Evolutionary conservation across 2,113 vertebrate species (phyloP).

Genomic region (Corythaeola cristata): DNA sequence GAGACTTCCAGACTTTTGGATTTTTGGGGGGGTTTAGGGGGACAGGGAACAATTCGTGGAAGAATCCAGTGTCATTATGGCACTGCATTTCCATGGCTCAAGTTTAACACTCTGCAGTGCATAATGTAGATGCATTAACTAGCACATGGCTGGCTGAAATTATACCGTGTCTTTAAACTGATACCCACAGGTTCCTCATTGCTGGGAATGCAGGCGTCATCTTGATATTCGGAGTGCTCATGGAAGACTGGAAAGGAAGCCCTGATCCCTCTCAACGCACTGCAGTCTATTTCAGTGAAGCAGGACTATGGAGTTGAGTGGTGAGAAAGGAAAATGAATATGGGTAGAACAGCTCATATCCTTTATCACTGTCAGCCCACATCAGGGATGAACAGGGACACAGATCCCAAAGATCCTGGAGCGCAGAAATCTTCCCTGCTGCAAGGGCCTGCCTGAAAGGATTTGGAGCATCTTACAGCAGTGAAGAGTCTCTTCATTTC

Average conservation of each 20-base stretch:
- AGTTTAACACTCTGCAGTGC: not conserved
- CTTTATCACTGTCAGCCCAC: not conserved
- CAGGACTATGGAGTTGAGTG: not conserved
- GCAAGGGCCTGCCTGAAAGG: not conserved
- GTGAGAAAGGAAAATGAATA: not conserved
- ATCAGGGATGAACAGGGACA: not conserved
- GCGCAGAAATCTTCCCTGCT: not conserved
- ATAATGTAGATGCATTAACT: not conserved
- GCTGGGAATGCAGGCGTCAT: not conserved
- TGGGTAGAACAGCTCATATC: fast-evolving
- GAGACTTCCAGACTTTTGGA: not conserved
- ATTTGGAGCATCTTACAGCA: not conserved
- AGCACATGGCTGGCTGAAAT: not conserved
- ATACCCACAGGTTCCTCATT: not conserved
- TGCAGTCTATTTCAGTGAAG: not conserved
- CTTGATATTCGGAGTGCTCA: not conserved
- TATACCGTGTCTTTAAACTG: not conserved
- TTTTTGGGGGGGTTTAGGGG: not conserved
- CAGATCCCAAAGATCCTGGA: not conserved
- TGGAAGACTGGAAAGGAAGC: not conserved
- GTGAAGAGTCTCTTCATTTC: not conserved
- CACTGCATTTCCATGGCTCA: not conserved
- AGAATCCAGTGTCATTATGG: not conserved
- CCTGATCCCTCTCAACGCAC: not conserved
- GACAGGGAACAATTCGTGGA: not conserved